Evolutionary conservation across 2,797 vertebrate genomes (phyloP), one percentile per base, ranked within the genome.

Genomic region (Leontocebus nigricollis): DNA sequence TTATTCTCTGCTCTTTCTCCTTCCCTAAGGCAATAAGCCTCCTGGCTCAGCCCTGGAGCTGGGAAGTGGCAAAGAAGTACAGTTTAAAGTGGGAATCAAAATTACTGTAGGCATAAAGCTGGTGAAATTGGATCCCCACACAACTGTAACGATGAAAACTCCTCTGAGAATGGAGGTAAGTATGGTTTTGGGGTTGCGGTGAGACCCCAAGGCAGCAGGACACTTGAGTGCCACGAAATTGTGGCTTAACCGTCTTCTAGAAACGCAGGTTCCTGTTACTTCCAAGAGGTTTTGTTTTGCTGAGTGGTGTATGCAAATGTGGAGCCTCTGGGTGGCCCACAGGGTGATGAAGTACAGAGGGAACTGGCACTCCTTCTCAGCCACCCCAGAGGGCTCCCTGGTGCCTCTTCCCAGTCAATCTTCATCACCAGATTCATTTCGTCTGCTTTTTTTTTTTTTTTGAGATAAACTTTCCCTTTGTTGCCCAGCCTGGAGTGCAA

Each of bases 1-100:
- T 96, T 94, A 87, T 96, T 88, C 41, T 86, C 33, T 4, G n/a
- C 57, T 93, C 61, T 44, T 87, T 91, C 93, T 85, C 72, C 11
- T 83, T 88, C 84, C 59, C 72, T 39, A n/a, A 61, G 94, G 90
- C 93, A 90, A 26, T 88, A 39, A 95, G 73, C 36, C 80, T 88
- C 80, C 86, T 48, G 90, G 92, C 95, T 95, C 48, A 72, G 89
- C 50, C 72, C 80, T 59, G n/a, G 15, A 41, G 44, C 48, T 59
- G 55, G 91, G 84, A 93, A 30, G 61, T 24, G 52, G 76, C 67
- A n/a, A 72, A 72, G 73, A 90, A 90, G 76, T 46, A 9, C 4
- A 55, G 75, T 70, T 93, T 82, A 94, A 79, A 93, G 59, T 77
- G 39, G 91, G 59, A 67, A 75, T 44, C 59, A 57, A 52, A 85